Evolutionary conservation across 2,888 invertebrate genomes (phyloP).

Genomic region (Drosophila prolongata): DNA sequence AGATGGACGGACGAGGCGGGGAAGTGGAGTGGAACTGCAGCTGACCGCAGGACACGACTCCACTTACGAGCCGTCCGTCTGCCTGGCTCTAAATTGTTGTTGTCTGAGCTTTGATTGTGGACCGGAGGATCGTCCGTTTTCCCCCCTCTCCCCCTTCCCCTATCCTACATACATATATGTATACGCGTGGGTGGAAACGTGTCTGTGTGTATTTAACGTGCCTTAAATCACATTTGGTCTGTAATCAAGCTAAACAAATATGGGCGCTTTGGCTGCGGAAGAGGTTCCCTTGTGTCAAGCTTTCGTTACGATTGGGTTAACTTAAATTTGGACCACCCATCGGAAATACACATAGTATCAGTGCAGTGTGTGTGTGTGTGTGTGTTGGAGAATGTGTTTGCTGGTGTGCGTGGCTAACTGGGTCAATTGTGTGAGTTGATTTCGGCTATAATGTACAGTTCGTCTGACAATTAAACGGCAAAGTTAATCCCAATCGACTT

Average conservation of each 20-base stretch:
- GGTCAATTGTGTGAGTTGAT: conserved; percentile 62
- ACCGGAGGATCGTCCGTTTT: not conserved
- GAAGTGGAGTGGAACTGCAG: conserved; percentile 13
- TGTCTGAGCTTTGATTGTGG: conserved; percentile 44
- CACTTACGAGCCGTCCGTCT: conserved; percentile 17
- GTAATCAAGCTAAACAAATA: conserved; percentile 79
- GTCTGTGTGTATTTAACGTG: conserved; percentile 65
- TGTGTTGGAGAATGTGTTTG: conserved; percentile 1
- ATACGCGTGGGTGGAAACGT: conserved; percentile 10
- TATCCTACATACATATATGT: not conserved
- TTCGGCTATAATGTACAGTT: conserved; percentile 41
- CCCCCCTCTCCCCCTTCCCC: not conserved
- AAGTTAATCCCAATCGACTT: conserved; percentile 5
- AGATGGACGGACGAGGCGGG: conserved; percentile 1
- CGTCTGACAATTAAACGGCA: conserved; percentile 1
- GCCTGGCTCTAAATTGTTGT: conserved; percentile 18
- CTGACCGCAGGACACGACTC: conserved; percentile 20
- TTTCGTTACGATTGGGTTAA: conserved; percentile 53
- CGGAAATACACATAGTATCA: conserved; percentile 24
- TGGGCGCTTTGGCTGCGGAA: conserved; percentile 23
- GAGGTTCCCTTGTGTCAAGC: conserved; percentile 53
- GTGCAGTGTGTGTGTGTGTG: not conserved
- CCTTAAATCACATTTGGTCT: conserved; percentile 78
- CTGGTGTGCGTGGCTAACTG: conserved; percentile 42
- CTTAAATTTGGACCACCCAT: conserved; percentile 46